Percentiles rank a stretch among this genome's conserved stretches.
Conservation (phyloP, 2,888 invertebrate species). For the Limnephilus auricula region DNA sequence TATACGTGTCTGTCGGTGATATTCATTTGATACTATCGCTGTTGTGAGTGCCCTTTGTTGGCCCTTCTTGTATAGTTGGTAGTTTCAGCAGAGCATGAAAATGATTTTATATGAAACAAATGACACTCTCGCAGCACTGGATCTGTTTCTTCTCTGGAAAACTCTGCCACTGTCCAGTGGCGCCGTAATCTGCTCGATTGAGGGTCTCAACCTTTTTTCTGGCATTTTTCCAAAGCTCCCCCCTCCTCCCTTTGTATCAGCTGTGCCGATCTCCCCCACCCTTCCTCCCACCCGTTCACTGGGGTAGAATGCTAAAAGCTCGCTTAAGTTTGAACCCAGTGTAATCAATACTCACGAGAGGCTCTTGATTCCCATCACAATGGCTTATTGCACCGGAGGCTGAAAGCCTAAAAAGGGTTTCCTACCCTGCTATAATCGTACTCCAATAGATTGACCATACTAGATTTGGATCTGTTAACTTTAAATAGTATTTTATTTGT, state of each 20-base stretch:
- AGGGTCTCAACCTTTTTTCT: slow-evolving; percentile 28
- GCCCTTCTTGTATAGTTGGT: not conserved
- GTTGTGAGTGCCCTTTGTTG: not conserved
- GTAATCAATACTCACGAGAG: slow-evolving; percentile 52
- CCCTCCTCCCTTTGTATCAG: slow-evolving; percentile 30
- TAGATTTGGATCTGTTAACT: not conserved
- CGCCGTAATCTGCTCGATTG: slow-evolving; percentile 25
- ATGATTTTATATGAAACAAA: slow-evolving; percentile 5
- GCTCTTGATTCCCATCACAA: slow-evolving; percentile 21
- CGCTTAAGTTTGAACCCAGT: slow-evolving; percentile 42
- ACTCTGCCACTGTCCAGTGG: slow-evolving; percentile 31
- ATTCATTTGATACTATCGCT: not conserved
- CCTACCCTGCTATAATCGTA: not conserved
- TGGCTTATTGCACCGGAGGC: slow-evolving; percentile 27
- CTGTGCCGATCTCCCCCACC: slow-evolving; percentile 27
- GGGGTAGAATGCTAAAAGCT: slow-evolving; percentile 46
- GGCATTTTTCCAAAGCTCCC: slow-evolving; percentile 48
- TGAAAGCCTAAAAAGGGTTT: not conserved
- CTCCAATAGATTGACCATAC: not conserved
- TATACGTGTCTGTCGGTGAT: not conserved
- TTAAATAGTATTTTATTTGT: not conserved
- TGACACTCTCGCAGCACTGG: not conserved
- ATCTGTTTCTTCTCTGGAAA: not conserved
- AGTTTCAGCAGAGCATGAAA: slow-evolving; percentile 8
- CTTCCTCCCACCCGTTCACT: not conserved